Evolutionary conservation across 64 coral and sea anemone genomes (phyloP), one percentile per base, ranked within the genome.

Genomic region (Pachyseris speciosa): DNA sequence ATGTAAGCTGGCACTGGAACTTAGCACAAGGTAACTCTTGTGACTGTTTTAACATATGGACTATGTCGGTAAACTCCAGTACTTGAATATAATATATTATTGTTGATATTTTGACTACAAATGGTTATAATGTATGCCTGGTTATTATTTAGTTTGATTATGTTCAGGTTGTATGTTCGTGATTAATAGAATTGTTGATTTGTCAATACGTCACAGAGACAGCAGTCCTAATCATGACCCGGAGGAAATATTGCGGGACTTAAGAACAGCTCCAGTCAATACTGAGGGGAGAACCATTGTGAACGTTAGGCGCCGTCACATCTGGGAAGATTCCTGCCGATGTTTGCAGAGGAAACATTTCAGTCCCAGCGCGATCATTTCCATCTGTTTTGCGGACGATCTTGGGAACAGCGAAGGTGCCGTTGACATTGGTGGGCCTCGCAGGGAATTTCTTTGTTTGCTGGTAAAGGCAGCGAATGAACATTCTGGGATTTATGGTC

Each of bases 361-460:
- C 28, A 61, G 72, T 33, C 66, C 68, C 0, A 29, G 25, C 4
- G 67, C 69, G 55, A 69, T 32, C 20, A 74, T 87, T 37, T 87
- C 85, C n/a, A 68, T 74, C 16, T 52, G 85, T 28, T 87, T 87
- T 72, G 85, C 85, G 0, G 85, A 87, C 47, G 85, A 87, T 48
- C 30, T 74, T 58, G 85, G 85, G 30, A 86, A 47, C 33, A 86
- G 84, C 60, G 41, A 86, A 67, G 84, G 84, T 15, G 84, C 84
- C 19, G 69, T 88, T 45, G 85, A 88, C 31, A 70, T 58, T 50
- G 85, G 85, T 17, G 85, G 85, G 31, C 85, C 30, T 57, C 28
- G 67, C 48, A 74, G 85, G 25, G 85, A 88, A 74, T 88, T 74
- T 47, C 25, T 88, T 22, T 28, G 85, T 27, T 40, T 88, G n/a